Evolutionary conservation across 2,888 invertebrate genomes (phyloP).

Genomic region (Drosophila diplacantha): DNA sequence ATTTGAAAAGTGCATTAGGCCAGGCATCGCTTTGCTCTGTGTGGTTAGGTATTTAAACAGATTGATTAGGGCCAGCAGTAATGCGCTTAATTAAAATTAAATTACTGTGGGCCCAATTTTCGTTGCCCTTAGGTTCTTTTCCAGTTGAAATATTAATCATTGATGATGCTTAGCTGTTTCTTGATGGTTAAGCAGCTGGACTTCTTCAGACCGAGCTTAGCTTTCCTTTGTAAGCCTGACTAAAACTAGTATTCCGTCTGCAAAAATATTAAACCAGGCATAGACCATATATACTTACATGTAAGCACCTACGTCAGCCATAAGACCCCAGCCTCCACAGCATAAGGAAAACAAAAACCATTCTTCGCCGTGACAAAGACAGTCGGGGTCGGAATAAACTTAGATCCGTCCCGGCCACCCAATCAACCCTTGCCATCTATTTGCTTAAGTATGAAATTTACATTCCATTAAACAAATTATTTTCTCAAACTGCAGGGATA

Average conservation of each 20-base stretch:
- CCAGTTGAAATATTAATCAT: neutral
- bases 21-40: slow-evolving; percentile 34
- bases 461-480: slow-evolving; percentile 74
- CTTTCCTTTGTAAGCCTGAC: too few relatives aligned
- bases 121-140: neutral
- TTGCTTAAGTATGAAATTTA: slow-evolving; percentile 72
- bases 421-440: slow-evolving; percentile 47
- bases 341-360: slow-evolving; percentile 35
- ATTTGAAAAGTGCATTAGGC: slow-evolving; percentile 65
- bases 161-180: neutral
- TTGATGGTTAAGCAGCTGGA: neutral
- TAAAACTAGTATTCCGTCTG: neutral
- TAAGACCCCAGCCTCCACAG: slow-evolving; percentile 28
- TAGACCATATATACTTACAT: neutral
- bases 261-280: too few relatives aligned
- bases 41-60: slow-evolving; percentile 24
- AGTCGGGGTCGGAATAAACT: slow-evolving; percentile 8
- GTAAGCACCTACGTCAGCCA: slow-evolving; percentile 23
- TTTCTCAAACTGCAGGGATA: slow-evolving; percentile 58
- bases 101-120: neutral
- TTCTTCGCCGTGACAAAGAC: slow-evolving; percentile 29
- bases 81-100: slow-evolving; percentile 22
- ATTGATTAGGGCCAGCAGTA: slow-evolving; percentile 42
- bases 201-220: neutral
- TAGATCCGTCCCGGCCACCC: slow-evolving; percentile 1